These are phyloP conservation scores for Trichogramma pretiosum DNA, from an alignment of 1,140 invertebrate species.

Conservation along the genomic window DNA sequence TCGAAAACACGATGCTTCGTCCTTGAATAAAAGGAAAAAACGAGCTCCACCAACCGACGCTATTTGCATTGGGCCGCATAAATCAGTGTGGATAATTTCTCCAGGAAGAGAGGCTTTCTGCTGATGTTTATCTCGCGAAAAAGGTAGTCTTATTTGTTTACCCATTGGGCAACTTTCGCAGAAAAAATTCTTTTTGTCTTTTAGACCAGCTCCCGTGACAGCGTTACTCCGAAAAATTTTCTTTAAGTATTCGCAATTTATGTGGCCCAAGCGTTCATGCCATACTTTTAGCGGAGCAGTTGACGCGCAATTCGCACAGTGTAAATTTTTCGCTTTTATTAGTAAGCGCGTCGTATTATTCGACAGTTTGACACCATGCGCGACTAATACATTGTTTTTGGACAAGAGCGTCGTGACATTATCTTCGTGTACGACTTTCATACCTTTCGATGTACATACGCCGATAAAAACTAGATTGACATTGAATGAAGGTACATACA, in stretches of 20 bases:
- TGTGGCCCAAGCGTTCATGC: slow-evolving; percentile 5
- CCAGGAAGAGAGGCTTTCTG: slow-evolving; percentile 16
- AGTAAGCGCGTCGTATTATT: neutral
- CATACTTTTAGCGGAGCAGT: neutral
- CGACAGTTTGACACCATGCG: neutral
- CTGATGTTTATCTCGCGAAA: neutral
- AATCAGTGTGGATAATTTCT: slow-evolving; percentile 31
- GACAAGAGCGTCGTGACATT: slow-evolving; percentile 8
- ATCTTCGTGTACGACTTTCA: slow-evolving; percentile 16
- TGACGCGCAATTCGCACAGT: neutral
- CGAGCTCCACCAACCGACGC: slow-evolving; percentile 27
- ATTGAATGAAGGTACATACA: slow-evolving; percentile 13
- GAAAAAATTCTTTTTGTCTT: slow-evolving; percentile 8
- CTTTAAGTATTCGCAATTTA: neutral
- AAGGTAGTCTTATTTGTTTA: slow-evolving; percentile 29
- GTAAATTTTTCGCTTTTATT: neutral
- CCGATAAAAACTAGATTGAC: slow-evolving; percentile 22
- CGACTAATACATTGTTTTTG: slow-evolving; percentile 14
- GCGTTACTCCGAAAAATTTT: slow-evolving; percentile 1
- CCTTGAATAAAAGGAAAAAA: slow-evolving; percentile 36
- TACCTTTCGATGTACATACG: slow-evolving; percentile 16
- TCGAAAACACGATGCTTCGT: slow-evolving; percentile 31
- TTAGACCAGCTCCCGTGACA: neutral
- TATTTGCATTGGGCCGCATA: slow-evolving; percentile 33
- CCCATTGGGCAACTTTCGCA: slow-evolving; percentile 29